phyloP scores from a whole-genome alignment of 2,888 invertebrate species.

The Xestia sexstrigata region DNA sequence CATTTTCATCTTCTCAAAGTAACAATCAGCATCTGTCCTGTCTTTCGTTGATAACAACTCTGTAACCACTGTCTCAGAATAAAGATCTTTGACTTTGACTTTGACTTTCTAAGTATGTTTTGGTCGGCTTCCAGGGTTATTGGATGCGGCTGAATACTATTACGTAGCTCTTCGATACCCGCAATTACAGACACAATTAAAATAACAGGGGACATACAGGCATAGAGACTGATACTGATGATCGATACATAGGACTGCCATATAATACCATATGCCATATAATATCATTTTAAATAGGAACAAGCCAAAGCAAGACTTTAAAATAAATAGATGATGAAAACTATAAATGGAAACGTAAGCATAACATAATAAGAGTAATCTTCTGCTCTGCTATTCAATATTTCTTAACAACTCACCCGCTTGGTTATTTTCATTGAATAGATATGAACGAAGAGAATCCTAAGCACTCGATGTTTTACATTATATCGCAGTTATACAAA shows the following conservation, averaged over 20 bases:
- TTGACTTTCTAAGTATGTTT: background rate
- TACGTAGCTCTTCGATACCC: no score
- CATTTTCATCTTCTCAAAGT: background rate
- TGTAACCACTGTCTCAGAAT: no score
- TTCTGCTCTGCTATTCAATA: background rate
- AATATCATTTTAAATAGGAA: no score
- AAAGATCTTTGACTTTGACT: no score
- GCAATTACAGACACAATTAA: no score
- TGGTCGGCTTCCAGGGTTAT: background rate
- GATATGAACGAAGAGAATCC: constrained; percentile 10
- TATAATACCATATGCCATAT: no score
- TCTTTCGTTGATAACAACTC: no score
- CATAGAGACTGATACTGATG: no score
- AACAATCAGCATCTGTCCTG: background rate
- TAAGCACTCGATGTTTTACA: background rate
- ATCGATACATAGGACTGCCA: no score
- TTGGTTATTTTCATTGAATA: background rate
- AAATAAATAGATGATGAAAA: background rate
- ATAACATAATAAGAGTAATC: background rate
- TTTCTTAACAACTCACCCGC: background rate
- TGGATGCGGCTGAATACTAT: background rate
- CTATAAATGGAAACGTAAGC: background rate
- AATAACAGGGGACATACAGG: no score
- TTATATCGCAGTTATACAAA: background rate
- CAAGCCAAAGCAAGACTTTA: no score